A percentile compares a stretch with the other conserved stretches of the same genome.
Evolutionary conservation across 2,888 invertebrate genomes (phyloP).

Genomic region (Catocala sponsa): DNA sequence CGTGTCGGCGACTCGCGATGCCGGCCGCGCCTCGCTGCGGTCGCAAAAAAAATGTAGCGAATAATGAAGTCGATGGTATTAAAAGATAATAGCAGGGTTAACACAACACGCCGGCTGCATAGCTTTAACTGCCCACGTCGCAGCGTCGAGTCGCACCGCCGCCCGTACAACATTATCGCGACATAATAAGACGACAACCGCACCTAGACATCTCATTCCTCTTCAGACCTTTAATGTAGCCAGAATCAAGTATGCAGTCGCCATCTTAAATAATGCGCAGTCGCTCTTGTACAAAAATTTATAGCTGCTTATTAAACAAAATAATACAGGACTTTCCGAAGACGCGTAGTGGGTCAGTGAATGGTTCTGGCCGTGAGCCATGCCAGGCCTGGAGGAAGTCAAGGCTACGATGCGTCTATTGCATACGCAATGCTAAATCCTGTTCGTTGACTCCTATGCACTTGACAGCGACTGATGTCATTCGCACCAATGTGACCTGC

Average conservation of each 20-base stretch:
- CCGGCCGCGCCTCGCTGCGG: constrained; percentile 78
- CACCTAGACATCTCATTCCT: constrained; percentile 46
- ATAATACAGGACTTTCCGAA: constrained; percentile 64
- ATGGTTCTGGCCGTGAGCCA: constrained; percentile 80
- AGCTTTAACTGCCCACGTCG: constrained; percentile 65
- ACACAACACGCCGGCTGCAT: constrained; percentile 79
- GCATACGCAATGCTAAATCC: constrained; percentile 82
- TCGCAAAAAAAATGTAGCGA: constrained; percentile 84
- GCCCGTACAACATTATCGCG: constrained; percentile 55
- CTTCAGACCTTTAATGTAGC: constrained; percentile 32
- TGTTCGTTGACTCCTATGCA: constrained; percentile 84
- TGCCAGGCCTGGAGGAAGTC: constrained; percentile 73
- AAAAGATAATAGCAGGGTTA: constrained; percentile 84
- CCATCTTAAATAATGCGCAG: constrained; percentile 32
- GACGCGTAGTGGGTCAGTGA: constrained; percentile 76
- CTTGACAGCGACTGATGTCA: constrained; percentile 85
- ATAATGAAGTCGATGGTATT: constrained; percentile 86
- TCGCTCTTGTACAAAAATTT: constrained; percentile 30
- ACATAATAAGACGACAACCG: constrained; percentile 49
- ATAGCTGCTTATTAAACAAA: constrained; percentile 45
- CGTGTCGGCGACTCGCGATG: constrained; percentile 80
- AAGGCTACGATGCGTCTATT: constrained; percentile 76
- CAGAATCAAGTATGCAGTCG: constrained; percentile 35
- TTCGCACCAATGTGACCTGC: constrained; percentile 83
- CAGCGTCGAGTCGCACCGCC: constrained; percentile 37